Conservation (phyloP, 2,113 vertebrate genomes). For the Macrotis lagotis region DNA sequence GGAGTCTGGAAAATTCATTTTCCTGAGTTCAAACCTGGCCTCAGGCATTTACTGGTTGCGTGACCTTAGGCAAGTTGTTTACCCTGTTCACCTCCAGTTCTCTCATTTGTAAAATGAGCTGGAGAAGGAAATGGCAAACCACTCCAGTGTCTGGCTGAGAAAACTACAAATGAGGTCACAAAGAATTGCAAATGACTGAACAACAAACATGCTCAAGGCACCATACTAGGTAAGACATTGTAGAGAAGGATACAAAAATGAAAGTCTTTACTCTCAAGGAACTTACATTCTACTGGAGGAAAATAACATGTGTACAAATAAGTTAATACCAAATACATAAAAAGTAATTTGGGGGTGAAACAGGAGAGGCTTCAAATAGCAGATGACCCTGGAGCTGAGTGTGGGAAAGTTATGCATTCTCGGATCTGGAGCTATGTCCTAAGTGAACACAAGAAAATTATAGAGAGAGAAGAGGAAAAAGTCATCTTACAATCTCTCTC, state of each 20-base stretch:
- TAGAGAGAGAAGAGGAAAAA: not conserved
- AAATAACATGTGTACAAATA: not conserved
- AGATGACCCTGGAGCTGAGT: not conserved
- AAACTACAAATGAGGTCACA: not conserved
- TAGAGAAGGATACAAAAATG: not conserved
- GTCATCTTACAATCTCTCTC: not conserved
- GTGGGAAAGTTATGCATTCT: not conserved
- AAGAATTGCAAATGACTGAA: not conserved
- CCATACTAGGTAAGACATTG: not conserved
- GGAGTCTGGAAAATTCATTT: no score
- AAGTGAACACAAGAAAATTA: not conserved
- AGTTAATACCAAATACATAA: not conserved
- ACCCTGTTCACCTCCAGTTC: not conserved
- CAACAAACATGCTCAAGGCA: not conserved
- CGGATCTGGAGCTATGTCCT: not conserved
- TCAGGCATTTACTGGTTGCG: not conserved
- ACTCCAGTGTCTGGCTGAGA: not conserved
- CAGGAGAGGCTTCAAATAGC: not conserved
- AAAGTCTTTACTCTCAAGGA: not conserved
- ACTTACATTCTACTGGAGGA: not conserved
- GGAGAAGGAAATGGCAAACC: not conserved
- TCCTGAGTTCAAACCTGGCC: no score
- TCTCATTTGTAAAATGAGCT: not conserved
- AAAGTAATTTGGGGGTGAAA: not conserved
- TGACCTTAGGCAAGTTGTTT: not conserved